Base-by-base conservation (phyloP, 2,888 invertebrate species). In the Dendrolimus houi region DNA sequence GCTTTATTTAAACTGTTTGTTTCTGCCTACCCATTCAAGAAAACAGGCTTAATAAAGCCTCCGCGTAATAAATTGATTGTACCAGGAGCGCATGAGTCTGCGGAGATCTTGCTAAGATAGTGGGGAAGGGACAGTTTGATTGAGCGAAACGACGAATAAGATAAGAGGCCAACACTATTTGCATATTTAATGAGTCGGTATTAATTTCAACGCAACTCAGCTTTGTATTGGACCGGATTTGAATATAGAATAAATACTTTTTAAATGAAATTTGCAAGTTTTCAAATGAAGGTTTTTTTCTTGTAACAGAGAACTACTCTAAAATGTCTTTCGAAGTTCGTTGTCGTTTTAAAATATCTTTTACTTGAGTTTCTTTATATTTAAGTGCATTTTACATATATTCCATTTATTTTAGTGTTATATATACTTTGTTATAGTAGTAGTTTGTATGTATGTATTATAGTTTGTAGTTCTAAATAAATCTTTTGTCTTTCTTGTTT, bases 101-200 rank as follows among this genome's bases (percentile, higher is more conserved):
- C 77, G 74, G 79, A 79, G 87, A 85, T 85, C 74, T 78, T 68
- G 70, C 72, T 58, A 65, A 77, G 87, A 88, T 87, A 87, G 70
- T 74, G 69, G 61, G 72, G 71, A 87, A 85, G 85, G 85, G 88
- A 89, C 88, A 85, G 79, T 75, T 85, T 89, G 88, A 89, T 88
- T 87, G 88, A 89, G 85, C 86, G 86, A 71, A 81, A 77, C 79
- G 85, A 87, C 88, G 84, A 79, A 70, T 64, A 61, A 81, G 86
- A 88, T 87, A 88, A 85, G 80, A 61, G 63, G 67, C 73, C 77
- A 74, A 71, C 72, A 74, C 81, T 83, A 87, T 88, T 87, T 86
- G 85, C 88, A 88, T 89, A 87, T 79, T 88, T 82, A 87, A 88
- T 84, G 85, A 87, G 84, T 70, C 72, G 69, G 81, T 88, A 88